A percentile compares a stretch with the other conserved stretches of the same genome.
These are phyloP conservation scores for Amphiprion percula DNA, from an alignment of 2,113 vertebrate species.

Conservation along the genomic window DNA sequence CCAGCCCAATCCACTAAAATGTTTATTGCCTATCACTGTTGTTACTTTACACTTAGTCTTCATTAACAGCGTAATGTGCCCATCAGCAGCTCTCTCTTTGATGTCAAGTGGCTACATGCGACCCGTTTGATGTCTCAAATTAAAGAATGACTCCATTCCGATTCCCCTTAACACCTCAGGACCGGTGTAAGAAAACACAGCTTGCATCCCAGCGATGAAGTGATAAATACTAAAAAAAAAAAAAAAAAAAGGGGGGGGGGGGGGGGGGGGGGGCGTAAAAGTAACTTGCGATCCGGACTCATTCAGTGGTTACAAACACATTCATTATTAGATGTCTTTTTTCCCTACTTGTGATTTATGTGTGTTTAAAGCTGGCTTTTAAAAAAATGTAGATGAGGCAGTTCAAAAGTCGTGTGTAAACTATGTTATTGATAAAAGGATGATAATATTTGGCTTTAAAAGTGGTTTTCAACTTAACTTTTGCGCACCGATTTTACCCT, in stretches of 20 bases:
- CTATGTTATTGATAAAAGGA: background rate
- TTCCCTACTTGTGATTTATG: background rate
- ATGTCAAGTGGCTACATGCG: conserved; percentile 87
- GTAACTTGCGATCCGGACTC: conserved; percentile 33
- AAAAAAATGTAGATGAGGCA: background rate
- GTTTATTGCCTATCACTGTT: conserved; percentile 79
- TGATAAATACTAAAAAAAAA: conserved; percentile 18
- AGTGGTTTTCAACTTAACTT: background rate
- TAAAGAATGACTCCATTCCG: conserved; percentile 85
- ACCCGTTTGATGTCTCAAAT: conserved; percentile 89
- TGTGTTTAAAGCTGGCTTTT: background rate
- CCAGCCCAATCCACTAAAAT: conserved; percentile 62
- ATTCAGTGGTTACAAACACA: conserved; percentile 7
- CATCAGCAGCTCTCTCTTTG: conserved; percentile 86
- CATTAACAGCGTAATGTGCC: conserved; percentile 85
- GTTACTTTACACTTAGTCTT: conserved; percentile 84
- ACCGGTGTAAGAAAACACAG: conserved; percentile 41
- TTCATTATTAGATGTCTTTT: background rate
- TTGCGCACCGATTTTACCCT: background rate
- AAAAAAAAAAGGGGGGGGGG: too few species aligned
- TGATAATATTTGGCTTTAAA: background rate
- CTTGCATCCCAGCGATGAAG: conserved; percentile 12
- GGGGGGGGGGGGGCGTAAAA: background rate
- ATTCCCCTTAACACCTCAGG: conserved; percentile 53
- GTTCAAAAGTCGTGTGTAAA: background rate